Evolutionary conservation across 1,140 invertebrate genomes (phyloP).

Genomic region (Cherax destructor): DNA sequence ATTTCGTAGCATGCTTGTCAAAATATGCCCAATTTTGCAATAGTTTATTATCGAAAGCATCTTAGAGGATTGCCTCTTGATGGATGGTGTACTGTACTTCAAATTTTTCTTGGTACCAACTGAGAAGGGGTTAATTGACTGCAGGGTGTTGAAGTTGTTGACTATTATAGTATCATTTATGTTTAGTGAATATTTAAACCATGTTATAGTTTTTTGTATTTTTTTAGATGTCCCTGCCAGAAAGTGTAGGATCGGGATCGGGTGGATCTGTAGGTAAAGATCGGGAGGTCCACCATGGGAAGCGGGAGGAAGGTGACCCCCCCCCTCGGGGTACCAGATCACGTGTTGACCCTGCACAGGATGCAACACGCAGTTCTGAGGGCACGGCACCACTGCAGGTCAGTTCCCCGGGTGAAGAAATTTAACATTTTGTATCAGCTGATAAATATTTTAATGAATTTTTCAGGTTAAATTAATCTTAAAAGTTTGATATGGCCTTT

Average conservation of each 20-base stretch:
- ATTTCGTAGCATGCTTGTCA: too few relatives aligned
- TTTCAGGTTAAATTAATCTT: neutral
- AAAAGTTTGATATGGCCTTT: neutral
- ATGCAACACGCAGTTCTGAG: constrained; percentile 87
- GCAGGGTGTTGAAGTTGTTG: too few relatives aligned
- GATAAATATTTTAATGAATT: neutral
- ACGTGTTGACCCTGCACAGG: constrained; percentile 87
- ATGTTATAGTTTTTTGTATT: constrained; percentile 53
- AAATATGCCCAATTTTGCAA: too few relatives aligned
- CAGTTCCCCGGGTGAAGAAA: constrained; percentile 68
- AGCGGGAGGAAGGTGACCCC: constrained; percentile 82
- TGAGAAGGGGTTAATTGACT: too few relatives aligned
- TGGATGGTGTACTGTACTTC: too few relatives aligned
- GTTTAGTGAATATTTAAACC: too few relatives aligned
- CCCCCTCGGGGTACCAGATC: constrained; percentile 89
- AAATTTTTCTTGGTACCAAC: too few relatives aligned
- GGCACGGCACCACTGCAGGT: constrained; percentile 90
- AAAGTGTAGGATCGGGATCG: constrained; percentile 76
- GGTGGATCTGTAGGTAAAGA: constrained; percentile 77
- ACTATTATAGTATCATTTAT: too few relatives aligned
- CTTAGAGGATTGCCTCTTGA: too few relatives aligned
- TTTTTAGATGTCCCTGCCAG: constrained; percentile 74
- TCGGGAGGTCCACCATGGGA: constrained; percentile 87
- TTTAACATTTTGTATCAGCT: constrained; percentile 12
- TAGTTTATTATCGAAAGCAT: too few relatives aligned